Evolutionary conservation across 35 echinoderm and acorn worm genomes (phyloP).

Genomic region (Antedon bifida): DNA sequence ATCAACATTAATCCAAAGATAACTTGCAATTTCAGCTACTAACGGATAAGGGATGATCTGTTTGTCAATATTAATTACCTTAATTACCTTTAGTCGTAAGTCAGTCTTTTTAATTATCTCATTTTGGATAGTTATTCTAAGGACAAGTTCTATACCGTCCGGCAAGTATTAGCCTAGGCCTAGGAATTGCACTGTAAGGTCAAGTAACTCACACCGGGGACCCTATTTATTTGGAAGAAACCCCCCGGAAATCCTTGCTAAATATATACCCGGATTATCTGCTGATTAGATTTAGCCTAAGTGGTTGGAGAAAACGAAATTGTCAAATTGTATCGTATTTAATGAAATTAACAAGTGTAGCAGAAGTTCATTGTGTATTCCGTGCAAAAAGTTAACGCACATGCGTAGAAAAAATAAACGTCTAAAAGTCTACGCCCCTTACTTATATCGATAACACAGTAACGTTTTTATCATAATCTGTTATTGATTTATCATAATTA

Average conservation of each 20-base stretch:
- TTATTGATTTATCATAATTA: conserved; percentile 1
- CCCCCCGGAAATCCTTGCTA: not conserved
- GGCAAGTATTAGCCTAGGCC: not conserved
- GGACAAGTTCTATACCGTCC: not conserved
- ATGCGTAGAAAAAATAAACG: too few relatives aligned
- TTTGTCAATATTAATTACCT: not conserved
- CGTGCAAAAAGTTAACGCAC: too few relatives aligned
- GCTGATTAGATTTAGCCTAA: not conserved
- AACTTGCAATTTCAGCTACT: not conserved
- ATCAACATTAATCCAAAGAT: not conserved
- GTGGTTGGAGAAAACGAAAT: not conserved
- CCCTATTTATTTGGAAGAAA: not conserved
- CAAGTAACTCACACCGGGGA: not conserved
- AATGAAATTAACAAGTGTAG: too few relatives aligned
- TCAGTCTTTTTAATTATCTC: not conserved
- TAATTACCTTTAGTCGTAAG: not conserved
- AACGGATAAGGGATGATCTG: not conserved
- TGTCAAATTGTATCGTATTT: not conserved
- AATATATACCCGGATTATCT: not conserved
- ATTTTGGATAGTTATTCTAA: not conserved
- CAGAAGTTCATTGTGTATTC: too few relatives aligned
- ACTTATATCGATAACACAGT: not conserved
- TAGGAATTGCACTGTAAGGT: not conserved
- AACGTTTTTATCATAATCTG: not conserved
- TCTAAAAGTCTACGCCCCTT: too few relatives aligned